phyloP scores from a whole-genome alignment of 1,140 invertebrate species.

The Drepana arcuata region DNA sequence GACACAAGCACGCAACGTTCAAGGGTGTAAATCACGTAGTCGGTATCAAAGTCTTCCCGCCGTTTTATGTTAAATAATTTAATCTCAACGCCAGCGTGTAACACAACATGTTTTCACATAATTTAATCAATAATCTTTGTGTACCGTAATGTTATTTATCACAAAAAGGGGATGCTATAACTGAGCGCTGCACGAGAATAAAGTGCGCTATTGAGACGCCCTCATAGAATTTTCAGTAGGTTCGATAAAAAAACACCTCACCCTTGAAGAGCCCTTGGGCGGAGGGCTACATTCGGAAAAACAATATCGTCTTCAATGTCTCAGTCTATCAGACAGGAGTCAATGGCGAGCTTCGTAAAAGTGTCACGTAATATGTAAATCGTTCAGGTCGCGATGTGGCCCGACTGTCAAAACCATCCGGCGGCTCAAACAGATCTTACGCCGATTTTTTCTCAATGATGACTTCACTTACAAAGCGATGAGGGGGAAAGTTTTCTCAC shows the following conservation, averaged over 20 bases:
- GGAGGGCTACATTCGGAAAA: conserved; percentile 48
- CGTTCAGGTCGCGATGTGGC: conserved; percentile 65
- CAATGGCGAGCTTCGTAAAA: conserved; percentile 62
- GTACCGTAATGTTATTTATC: conserved; percentile 19
- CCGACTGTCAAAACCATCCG: conserved; percentile 62
- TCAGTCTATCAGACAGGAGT: conserved; percentile 59
- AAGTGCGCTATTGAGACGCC: conserved; percentile 13
- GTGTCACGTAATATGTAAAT: conserved; percentile 71
- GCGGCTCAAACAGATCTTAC: conserved; percentile 34
- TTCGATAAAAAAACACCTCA: conserved; percentile 51
- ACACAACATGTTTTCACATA: conserved; percentile 26
- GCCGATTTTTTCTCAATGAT: conserved; percentile 52
- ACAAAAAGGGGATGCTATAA: conserved; percentile 3
- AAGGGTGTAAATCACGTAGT: conserved; percentile 31
- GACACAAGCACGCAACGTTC: conserved; percentile 23
- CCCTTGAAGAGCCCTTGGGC: conserved; percentile 29
- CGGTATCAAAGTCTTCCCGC: conserved; percentile 25
- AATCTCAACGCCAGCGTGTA: conserved; percentile 21
- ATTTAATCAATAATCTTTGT: conserved; percentile 36
- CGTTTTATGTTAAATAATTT: conserved; percentile 38
- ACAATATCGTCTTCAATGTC: conserved; percentile 62
- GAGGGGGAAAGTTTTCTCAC: conserved; percentile 23
- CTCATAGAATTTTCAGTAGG: conserved; percentile 42
- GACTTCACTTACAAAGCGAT: conserved; percentile 36
- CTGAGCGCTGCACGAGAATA: background rate